Conservation (phyloP, 2,113 vertebrate genomes). For the Lophura nycthemera region DNA sequence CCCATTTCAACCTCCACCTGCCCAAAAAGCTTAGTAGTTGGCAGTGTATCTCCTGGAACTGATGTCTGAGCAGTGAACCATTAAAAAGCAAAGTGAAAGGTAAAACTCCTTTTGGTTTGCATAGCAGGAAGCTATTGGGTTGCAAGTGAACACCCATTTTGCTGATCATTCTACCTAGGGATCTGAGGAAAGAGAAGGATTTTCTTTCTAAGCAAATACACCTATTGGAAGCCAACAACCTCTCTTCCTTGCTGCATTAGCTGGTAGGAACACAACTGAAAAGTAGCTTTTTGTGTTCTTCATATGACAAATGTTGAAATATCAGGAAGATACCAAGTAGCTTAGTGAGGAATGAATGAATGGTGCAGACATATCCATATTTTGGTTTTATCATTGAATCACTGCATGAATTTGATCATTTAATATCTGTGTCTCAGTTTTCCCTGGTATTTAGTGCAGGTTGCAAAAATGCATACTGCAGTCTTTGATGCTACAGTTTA, state of each 20-base stretch:
- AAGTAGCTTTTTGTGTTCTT: not conserved
- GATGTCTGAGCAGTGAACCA: constrained; percentile 14
- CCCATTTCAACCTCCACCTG: constrained; percentile 33
- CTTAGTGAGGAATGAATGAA: not conserved
- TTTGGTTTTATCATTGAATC: constrained; percentile 6
- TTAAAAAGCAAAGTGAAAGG: constrained; percentile 48
- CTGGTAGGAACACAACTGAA: not conserved
- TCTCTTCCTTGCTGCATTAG: not conserved
- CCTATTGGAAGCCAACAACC: not conserved
- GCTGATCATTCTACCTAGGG: not conserved
- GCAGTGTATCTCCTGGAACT: constrained; percentile 14
- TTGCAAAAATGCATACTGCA: not conserved
- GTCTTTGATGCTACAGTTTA: constrained; percentile 15
- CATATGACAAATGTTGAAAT: not conserved
- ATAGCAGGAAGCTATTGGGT: constrained; percentile 22
- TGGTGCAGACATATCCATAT: not conserved
- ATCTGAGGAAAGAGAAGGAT: not conserved
- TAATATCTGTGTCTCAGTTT: not conserved
- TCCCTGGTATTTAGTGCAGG: not conserved
- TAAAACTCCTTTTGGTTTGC: constrained; percentile 15
- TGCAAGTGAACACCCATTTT: not conserved
- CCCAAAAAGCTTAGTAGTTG: constrained; percentile 54
- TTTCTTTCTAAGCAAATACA: constrained; percentile 1
- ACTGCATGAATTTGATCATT: constrained; percentile 29
- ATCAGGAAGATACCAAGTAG: not conserved